Base-by-base conservation (phyloP, 2,888 invertebrate species). In the Eristalis pertinax region DNA sequence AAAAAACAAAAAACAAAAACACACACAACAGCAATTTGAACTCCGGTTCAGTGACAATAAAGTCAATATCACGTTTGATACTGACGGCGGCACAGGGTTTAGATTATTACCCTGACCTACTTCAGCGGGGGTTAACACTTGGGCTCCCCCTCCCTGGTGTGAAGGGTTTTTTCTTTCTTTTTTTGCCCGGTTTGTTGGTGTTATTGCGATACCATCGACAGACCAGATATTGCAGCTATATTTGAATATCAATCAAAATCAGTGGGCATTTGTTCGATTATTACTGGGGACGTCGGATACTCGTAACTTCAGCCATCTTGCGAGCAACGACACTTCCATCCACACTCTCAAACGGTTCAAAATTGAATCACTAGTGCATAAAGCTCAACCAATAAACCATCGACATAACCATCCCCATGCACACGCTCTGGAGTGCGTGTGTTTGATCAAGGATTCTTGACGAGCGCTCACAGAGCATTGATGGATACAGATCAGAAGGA, bases 351-450 rank as follows among this genome's bases (percentile, higher is more conserved):
- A 56, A 29, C 65, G 60, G 32, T n/a, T 32, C 50, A 50, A 82
- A 82, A 70, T 84, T 63, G 69, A 85, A 77, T 74, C 77, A 50
- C 68, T 56, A 64, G 81, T 81, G 68, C 76, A 81, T 81, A 80
- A 77, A 85, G 43, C 69, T 73, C 7, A 60, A 35, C 60, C 76
- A 73, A 73, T 85, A 81, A 85, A 73, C 22, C 64, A 69, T 75
- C 50, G 35, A 50, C 78, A 74, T 70, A 43, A 29, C 64, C 65
- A 10, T 32, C 32, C 32, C 8, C 29, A 29, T 13, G 11, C 60
- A 24, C 60, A 24, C 26, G 60, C 26, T 24, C 32, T 60, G 63
- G 32, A 43, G 29, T 63, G n/a, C n/a, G 35, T 19, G 41, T 32
- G 56, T 73, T 22, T 41, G 15, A 19, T 11, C 8, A 64, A 41